Conservation (phyloP, 2,888 invertebrate species). For the Dyspetes luteomarginatus region DNA sequence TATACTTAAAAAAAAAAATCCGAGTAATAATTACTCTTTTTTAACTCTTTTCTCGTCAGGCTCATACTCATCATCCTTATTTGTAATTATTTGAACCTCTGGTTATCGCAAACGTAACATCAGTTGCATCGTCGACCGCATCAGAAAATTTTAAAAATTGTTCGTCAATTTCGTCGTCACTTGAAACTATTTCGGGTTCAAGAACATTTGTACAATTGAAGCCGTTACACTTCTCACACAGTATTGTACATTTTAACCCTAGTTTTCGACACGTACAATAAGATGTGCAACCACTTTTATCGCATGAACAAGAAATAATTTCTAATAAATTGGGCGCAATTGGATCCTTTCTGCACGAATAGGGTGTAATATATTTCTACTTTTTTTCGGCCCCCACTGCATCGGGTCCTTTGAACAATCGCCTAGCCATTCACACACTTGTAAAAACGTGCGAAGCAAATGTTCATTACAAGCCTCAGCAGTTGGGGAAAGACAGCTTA, state of each 20-base stretch:
- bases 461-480: no score
- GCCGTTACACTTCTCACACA: conserved; percentile 28
- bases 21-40: no score
- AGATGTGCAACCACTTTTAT: no score
- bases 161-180: conserved; percentile 8
- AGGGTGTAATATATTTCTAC: conserved; percentile 11
- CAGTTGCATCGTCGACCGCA: conserved; percentile 7
- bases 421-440: conserved; percentile 24
- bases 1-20: no score
- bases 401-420: conserved; percentile 25
- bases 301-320: no score
- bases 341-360: conserved; percentile 23
- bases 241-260: no score
- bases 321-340: conserved; percentile 19
- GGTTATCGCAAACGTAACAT: neutral
- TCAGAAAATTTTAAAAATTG: neutral
- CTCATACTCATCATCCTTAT: conserved; percentile 6
- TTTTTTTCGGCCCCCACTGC: conserved; percentile 30
- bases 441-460: conserved; percentile 29
- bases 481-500: conserved; percentile 32
- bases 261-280: no score
- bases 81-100: conserved; percentile 2
- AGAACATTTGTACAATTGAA: conserved; percentile 7
- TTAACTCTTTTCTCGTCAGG: conserved; percentile 13
- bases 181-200: conserved; percentile 24